A percentile compares a stretch with the other conserved stretches of the same genome.
Conservation (phyloP, 2,888 invertebrate genomes). For the Graphium colonna region DNA sequence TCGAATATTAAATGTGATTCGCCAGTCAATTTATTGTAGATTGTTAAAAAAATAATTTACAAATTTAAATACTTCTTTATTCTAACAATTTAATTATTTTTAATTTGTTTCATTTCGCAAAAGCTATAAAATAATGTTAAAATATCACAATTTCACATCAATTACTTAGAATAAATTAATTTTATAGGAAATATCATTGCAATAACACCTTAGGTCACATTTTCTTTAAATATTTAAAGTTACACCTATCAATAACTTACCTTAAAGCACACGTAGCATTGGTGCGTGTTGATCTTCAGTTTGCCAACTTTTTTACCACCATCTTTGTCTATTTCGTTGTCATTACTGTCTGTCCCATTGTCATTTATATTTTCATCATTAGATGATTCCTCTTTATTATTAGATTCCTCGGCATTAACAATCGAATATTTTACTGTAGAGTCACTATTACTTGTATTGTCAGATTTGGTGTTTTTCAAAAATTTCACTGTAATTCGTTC, state of each 20-base stretch:
- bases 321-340: slow-evolving; percentile 23
- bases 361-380: slow-evolving; percentile 14
- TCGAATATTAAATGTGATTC: no score
- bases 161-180: no score
- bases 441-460: neutral
- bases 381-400: neutral
- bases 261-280: slow-evolving; percentile 65
- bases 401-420: neutral
- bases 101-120: no score
- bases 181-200: no score
- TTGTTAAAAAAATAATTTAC: no score
- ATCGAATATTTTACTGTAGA: neutral
- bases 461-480: neutral
- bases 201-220: no score
- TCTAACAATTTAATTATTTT: no score
- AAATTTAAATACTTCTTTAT: no score
- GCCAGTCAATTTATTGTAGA: no score
- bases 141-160: no score
- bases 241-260: slow-evolving; percentile 44
- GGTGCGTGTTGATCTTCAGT: slow-evolving; percentile 48
- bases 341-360: slow-evolving; percentile 9
- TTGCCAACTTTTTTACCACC: slow-evolving; percentile 26
- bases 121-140: no score
- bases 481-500: slow-evolving; percentile 3
- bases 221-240: no score